phyloP scores from a whole-genome alignment of 2,113 vertebrate species.

The Carlito syrichta region DNA sequence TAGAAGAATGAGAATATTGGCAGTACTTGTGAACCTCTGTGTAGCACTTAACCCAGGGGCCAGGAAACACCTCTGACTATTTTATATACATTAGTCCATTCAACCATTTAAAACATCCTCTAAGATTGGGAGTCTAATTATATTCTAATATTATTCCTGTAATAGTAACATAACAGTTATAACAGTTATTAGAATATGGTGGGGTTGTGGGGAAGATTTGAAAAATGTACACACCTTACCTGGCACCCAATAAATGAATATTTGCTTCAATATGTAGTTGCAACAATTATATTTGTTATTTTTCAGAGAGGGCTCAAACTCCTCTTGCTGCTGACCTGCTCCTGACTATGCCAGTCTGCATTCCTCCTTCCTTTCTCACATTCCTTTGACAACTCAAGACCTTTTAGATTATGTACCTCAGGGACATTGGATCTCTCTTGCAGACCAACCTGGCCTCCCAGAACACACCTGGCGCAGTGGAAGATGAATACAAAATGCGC shows the following conservation, averaged over 20 bases:
- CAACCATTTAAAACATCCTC: background rate
- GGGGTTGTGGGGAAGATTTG: background rate
- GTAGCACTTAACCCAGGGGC: no score
- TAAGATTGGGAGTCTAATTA: background rate
- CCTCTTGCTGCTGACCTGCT: background rate
- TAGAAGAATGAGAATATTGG: background rate
- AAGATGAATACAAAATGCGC: background rate
- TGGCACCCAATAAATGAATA: background rate
- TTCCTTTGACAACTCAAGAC: background rate
- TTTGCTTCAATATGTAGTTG: background rate
- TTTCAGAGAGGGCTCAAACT: background rate
- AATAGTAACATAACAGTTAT: background rate
- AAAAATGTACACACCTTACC: background rate
- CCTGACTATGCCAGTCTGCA: background rate
- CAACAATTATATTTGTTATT: background rate
- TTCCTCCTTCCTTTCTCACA: background rate
- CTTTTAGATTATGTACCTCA: background rate
- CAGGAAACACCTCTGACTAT: background rate
- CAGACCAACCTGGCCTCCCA: background rate
- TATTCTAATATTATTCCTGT: background rate
- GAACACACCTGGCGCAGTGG: background rate
- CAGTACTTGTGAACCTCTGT: background rate
- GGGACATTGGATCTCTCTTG: background rate
- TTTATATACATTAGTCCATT: background rate
- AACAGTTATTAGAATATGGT: background rate